These are phyloP conservation scores for Notocelia uddmanniana DNA, from an alignment of 2,888 invertebrate genomes.

Conservation along the genomic window DNA sequence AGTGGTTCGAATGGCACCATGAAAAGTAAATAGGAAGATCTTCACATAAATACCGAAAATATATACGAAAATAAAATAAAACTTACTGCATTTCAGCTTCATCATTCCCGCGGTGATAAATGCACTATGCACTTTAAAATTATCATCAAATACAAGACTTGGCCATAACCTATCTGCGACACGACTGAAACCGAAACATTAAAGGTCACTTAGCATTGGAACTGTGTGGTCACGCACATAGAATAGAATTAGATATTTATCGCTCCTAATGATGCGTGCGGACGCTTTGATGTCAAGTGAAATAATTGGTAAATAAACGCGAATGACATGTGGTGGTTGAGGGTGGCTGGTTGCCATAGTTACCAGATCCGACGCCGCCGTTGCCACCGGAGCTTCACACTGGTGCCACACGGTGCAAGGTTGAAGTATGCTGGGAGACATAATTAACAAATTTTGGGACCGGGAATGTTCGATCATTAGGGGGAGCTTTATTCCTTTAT, in stretches of 20 bases:
- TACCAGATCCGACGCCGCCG: constrained; percentile 66
- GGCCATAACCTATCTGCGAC: constrained; percentile 31
- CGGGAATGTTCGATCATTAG: constrained; percentile 15
- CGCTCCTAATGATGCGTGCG: constrained; percentile 53
- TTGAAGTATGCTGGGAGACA: constrained; percentile 55
- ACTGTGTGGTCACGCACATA: constrained; percentile 48
- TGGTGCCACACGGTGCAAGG: constrained; percentile 68
- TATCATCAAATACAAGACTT: constrained; percentile 16
- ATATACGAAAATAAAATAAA: not conserved
- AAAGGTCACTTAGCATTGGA: constrained; percentile 53
- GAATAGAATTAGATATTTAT: constrained; percentile 47
- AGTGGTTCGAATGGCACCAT: too few relatives aligned
- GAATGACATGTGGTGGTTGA: constrained; percentile 57
- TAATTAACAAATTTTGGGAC: constrained; percentile 38
- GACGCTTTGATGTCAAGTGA: constrained; percentile 62
- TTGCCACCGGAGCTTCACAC: constrained; percentile 59
- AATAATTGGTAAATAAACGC: constrained; percentile 75
- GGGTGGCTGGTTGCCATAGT: constrained; percentile 64
- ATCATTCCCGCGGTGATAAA: not conserved
- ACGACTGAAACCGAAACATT: constrained; percentile 22
- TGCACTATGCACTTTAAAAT: constrained; percentile 14
- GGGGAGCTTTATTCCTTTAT: too few relatives aligned
- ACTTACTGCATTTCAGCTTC: constrained; percentile 30
- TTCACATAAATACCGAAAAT: too few relatives aligned
- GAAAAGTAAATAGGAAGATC: too few relatives aligned